Base-by-base conservation (phyloP, 1,140 invertebrate species). In the Drosophila santomea region DNA sequence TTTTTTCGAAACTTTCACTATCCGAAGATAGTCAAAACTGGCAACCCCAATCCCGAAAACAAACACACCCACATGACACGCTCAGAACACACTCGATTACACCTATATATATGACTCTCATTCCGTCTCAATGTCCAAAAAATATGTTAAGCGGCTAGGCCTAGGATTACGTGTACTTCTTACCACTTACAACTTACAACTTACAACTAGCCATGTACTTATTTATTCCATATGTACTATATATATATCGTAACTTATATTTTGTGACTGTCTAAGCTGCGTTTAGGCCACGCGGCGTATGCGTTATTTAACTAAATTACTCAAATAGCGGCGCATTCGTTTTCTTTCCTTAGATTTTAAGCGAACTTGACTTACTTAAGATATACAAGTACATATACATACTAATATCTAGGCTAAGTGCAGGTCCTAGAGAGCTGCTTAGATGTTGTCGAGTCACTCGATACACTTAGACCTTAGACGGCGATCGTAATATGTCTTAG, bases 101-200 rank as follows among this genome's bases (percentile, higher is more conserved):
- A 80, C 45, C 68, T 35, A 79, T 43, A 69, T 52, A 71, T 50
- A 58, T 48, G 57, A 69, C 59, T 78, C 69, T 86, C 82, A 90
- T 90, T 84, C 84, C 84, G 85, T 89, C 85, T 89, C 44, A 86
- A 84, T 58, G 85, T 85, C 80, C 85, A 89, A 89, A 78, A 71
- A 71, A 67, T 73, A 68, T 38, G 47, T 43, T 64, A 86, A 74
- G 64, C 78, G 72, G 72, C 79, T 88, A 85, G 82, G 82, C 58
- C 76, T 85, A 85, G 83, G 82, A 60, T 86, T 59, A 85, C 48
- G 69, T 85, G 78, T 84, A 85, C 66, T 68, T 76, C 47, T 74
- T 32, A 32, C 32, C 8, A 66, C 62, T 80, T 32, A 32, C 32
- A 32, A 66, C 62, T 80, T 32, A 32, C 32, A 32, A 66, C 62